A percentile compares a stretch with the other conserved stretches of the same genome.
phyloP scores from a whole-genome alignment of 2,888 invertebrate genomes.

The Andrena camellia region DNA sequence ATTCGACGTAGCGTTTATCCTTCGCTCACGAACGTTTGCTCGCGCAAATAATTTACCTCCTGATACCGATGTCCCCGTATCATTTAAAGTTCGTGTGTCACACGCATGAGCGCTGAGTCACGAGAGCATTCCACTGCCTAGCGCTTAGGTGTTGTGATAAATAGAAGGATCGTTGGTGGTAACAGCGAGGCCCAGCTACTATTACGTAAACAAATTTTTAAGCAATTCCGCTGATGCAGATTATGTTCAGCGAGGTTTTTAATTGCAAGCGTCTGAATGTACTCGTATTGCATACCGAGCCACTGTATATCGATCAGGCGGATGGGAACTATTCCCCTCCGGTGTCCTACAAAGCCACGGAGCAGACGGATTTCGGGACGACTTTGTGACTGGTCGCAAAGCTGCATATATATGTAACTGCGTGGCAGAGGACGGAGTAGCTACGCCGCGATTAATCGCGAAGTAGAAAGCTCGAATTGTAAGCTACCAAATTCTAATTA shows the following conservation, averaged over 20 bases:
- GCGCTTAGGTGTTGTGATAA: background rate
- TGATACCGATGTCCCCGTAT: conserved; percentile 20
- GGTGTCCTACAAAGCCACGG: conserved; percentile 10
- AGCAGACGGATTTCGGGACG: conserved; percentile 4
- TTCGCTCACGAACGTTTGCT: background rate
- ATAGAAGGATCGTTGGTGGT: background rate
- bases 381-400: background rate
- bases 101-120: conserved; percentile 14
- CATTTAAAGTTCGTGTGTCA: conserved; percentile 8
- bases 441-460: conserved; percentile 2
- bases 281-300: background rate
- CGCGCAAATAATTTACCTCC: background rate
- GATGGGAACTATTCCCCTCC: conserved; percentile 24
- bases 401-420: too few relatives aligned
- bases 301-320: conserved; percentile 36
- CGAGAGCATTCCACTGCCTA: background rate
- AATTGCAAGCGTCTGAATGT: background rate
- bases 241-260: background rate
- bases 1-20: background rate
- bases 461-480: conserved; percentile 12
- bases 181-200: background rate
- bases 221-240: background rate
- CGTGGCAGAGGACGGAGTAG: background rate
- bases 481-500: too few relatives aligned
- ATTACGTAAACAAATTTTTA: background rate